Conservation (phyloP, 2,797 vertebrate genomes). For the Darevskia mixta region DNA sequence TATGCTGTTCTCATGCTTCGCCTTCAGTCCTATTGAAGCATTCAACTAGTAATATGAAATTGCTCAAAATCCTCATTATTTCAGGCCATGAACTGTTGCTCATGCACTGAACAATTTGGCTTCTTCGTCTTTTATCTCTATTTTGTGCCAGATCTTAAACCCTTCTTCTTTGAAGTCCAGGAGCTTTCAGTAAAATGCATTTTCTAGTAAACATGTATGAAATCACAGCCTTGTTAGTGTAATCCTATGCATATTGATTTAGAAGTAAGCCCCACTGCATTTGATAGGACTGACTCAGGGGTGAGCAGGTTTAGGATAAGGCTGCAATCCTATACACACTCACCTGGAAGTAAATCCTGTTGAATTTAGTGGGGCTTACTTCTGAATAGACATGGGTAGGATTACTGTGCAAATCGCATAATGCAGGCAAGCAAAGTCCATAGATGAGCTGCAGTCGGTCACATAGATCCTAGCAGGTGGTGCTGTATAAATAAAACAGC, state of each 20-base stretch:
- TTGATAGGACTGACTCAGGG: too few species aligned
- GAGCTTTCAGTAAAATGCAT: not conserved
- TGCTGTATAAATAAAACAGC: not conserved
- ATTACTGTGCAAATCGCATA: too few species aligned
- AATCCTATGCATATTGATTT: too few species aligned
- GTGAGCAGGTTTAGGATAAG: too few species aligned
- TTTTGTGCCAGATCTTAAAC: slow-evolving; percentile 48
- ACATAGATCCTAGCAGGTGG: not conserved
- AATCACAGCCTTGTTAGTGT: not conserved
- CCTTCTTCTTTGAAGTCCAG: not conserved
- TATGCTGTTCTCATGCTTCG: slow-evolving; percentile 52
- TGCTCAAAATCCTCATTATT: slow-evolving; percentile 60
- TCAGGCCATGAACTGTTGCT: slow-evolving; percentile 53
- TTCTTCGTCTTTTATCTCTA: slow-evolving; percentile 66
- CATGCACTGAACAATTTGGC: slow-evolving; percentile 62
- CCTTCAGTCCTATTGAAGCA: slow-evolving; percentile 52
- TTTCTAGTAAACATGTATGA: not conserved
- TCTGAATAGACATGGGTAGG: too few species aligned
- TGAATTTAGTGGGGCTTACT: not conserved
- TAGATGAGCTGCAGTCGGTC: not conserved
- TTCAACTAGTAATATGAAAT: slow-evolving; percentile 57
- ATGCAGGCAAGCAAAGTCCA: not conserved
- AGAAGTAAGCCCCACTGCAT: too few species aligned
- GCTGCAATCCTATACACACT: too few species aligned
- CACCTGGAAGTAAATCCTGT: too few species aligned